Evolutionary conservation across 2,797 vertebrate species (phyloP).

Genomic region (Anguilla pacifica): DNA sequence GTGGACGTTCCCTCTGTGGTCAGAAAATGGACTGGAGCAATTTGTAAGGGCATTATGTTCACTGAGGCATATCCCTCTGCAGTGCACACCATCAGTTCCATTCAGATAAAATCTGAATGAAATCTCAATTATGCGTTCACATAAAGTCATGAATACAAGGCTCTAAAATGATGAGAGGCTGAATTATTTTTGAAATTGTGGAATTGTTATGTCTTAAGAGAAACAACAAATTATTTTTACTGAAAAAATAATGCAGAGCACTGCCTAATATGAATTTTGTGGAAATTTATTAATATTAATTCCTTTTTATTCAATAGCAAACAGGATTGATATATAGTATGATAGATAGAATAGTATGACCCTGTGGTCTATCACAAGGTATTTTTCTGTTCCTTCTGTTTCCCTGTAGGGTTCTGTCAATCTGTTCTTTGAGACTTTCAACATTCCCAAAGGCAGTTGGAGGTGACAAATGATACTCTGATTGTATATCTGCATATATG

Average conservation of each 20-base stretch:
- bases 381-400: neutral
- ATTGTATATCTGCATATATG: neutral
- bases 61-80: constrained; percentile 9
- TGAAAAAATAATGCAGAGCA: neutral
- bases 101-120: constrained; percentile 7
- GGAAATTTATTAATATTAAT: neutral
- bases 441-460: neutral
- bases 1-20: neutral
- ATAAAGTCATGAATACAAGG: constrained; percentile 11
- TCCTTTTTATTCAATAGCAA: neutral
- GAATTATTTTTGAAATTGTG: neutral
- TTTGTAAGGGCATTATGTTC: constrained; percentile 8
- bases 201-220: no score
- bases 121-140: constrained; percentile 17
- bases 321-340: neutral
- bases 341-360: neutral
- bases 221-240: neutral
- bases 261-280: neutral
- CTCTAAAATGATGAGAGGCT: constrained; percentile 4
- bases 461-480: neutral
- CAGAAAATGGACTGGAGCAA: neutral
- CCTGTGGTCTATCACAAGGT: neutral
- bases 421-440: neutral
- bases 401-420: neutral
- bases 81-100: neutral